Percentiles rank a stretch among this genome's conserved stretches.
Conservation (phyloP, 2,888 invertebrate genomes). For the Endotricha flammealis region DNA sequence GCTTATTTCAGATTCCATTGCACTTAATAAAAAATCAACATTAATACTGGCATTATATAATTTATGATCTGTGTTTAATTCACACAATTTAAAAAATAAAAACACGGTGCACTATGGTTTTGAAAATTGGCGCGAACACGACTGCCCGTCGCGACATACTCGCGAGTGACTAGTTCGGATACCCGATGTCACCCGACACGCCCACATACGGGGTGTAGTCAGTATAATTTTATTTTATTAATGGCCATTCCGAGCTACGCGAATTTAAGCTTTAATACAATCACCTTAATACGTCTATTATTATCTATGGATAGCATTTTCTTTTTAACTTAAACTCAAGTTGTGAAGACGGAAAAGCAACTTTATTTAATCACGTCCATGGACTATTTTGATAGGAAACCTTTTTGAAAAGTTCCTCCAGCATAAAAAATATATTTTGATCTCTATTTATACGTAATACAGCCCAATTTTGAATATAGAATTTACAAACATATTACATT, state of each 20-base stretch:
- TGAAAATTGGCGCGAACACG: conserved; percentile 30
- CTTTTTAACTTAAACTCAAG: conserved; percentile 6
- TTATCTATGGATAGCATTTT: conserved; percentile 27
- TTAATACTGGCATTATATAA: no score
- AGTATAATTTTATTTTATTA: conserved; percentile 63
- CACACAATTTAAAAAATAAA: conserved; percentile 4
- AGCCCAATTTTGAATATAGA: conserved; percentile 1
- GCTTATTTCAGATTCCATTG: conserved; percentile 53
- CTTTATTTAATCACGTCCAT: neutral
- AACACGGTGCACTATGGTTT: conserved; percentile 14
- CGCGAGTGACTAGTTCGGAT: conserved; percentile 44
- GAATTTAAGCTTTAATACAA: conserved; percentile 65
- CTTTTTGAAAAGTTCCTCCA: conserved; percentile 1
- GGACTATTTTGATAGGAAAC: neutral
- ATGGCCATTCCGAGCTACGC: conserved; percentile 44
- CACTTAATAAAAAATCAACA: no score
- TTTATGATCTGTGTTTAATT: neutral
- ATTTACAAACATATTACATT: conserved; percentile 20
- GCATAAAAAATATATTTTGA: conserved; percentile 14
- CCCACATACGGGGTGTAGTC: conserved; percentile 73
- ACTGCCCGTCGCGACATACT: conserved; percentile 40
- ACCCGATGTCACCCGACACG: conserved; percentile 44
- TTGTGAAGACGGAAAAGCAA: neutral
- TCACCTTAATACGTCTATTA: conserved; percentile 45
- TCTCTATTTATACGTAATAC: conserved; percentile 12